Percentiles rank a stretch among this genome's conserved stretches.
Conservation (phyloP, 2,113 vertebrate species). For the Macquaria ambigua region DNA sequence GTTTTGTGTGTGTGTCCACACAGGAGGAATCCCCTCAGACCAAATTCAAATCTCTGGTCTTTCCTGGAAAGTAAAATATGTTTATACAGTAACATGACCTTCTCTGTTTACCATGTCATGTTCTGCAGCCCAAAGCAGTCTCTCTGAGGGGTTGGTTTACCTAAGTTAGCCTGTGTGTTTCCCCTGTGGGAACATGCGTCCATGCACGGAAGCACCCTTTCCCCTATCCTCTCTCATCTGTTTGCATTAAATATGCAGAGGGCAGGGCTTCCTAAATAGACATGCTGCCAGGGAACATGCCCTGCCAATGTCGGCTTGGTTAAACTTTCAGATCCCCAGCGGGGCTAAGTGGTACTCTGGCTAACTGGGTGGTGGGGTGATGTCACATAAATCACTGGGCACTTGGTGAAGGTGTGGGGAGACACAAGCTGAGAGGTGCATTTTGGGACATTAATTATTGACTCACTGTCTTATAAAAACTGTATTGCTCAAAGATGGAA, state of each 20-base stretch:
- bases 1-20: neutral
- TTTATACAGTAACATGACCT: conserved; percentile 11
- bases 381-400: conserved; percentile 36
- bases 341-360: conserved; percentile 44
- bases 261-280: conserved; percentile 48
- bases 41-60: conserved; percentile 17
- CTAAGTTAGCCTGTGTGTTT: conserved; percentile 38
- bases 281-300: conserved; percentile 45
- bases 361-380: conserved; percentile 18
- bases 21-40: conserved; percentile 3
- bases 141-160: conserved; percentile 22
- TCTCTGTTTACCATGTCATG: conserved; percentile 15
- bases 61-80: conserved; percentile 31
- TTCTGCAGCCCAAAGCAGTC: conserved; percentile 26
- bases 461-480: neutral
- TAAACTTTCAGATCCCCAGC: conserved; percentile 71
- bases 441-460: neutral
- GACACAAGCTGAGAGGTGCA: neutral
- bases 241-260: conserved; percentile 73
- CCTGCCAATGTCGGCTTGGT: conserved; percentile 48
- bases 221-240: conserved; percentile 49
- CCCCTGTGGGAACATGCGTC: conserved; percentile 51
- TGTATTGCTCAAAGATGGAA: neutral
- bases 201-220: conserved; percentile 37
- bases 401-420: neutral